Evolutionary conservation across 2,797 vertebrate species (phyloP).

Genomic region (Channallabes apus): DNA sequence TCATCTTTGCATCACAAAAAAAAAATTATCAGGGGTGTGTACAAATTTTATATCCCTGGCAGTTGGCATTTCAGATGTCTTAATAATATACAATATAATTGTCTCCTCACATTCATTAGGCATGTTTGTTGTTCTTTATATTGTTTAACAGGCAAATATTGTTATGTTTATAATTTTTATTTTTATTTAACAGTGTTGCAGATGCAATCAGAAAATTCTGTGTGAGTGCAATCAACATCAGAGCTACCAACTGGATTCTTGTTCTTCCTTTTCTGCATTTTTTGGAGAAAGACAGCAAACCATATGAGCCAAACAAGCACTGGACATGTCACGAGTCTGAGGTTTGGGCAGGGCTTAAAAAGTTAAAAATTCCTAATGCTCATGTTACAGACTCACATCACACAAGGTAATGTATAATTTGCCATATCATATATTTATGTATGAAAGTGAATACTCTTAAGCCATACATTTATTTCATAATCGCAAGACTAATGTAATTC

Average conservation of each 20-base stretch:
- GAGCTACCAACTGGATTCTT: conserved; percentile 73
- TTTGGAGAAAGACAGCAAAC: conserved; percentile 55
- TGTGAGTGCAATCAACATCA: neutral
- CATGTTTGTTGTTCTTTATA: neutral
- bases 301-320: conserved; percentile 28
- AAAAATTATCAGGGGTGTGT: too few relatives aligned
- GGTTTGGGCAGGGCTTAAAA: conserved; percentile 23
- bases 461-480: neutral
- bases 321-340: neutral
- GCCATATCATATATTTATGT: too few relatives aligned
- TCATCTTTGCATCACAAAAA: neutral
- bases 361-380: neutral
- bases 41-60: neutral
- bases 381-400: neutral
- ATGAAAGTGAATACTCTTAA: too few relatives aligned
- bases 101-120: neutral
- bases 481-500: neutral
- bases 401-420: neutral
- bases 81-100: neutral
- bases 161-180: neutral
- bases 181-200: conserved; percentile 62
- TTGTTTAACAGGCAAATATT: neutral
- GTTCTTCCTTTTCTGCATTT: conserved; percentile 81
- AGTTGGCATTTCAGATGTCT: neutral
- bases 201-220: accelerated